phyloP scores from a whole-genome alignment of 2,113 vertebrate genomes.

The Apteryx mantelli region DNA sequence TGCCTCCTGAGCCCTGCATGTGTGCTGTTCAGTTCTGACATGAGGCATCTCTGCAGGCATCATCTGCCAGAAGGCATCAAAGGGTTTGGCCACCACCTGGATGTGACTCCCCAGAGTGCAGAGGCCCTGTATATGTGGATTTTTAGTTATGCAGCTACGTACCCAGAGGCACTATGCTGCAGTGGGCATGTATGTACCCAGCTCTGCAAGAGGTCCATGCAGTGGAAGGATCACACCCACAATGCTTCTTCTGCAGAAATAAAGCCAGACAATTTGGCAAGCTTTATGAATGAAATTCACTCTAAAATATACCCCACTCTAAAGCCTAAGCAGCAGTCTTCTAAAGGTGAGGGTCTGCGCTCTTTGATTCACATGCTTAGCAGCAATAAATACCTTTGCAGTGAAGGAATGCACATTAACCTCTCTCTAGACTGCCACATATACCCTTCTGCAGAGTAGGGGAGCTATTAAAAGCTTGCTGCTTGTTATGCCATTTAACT shows the following conservation, averaged over 20 bases:
- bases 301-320: background rate
- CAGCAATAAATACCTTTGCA: background rate
- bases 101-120: background rate
- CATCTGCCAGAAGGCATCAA: accelerated
- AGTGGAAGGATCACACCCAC: background rate
- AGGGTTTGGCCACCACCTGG: background rate
- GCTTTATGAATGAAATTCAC: background rate
- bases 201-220: background rate
- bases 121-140: accelerated
- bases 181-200: background rate
- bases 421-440: background rate
- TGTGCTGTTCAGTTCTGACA: background rate
- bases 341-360: background rate
- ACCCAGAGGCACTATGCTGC: background rate
- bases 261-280: background rate
- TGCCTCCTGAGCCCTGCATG: background rate
- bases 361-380: background rate
- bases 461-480: background rate
- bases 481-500: constrained; percentile 6
- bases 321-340: background rate
- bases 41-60: background rate
- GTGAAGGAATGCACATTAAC: background rate
- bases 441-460: background rate
- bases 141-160: background rate
- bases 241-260: background rate